Conservation (phyloP, 2,113 vertebrate genomes). For the Sterna hirundo region DNA sequence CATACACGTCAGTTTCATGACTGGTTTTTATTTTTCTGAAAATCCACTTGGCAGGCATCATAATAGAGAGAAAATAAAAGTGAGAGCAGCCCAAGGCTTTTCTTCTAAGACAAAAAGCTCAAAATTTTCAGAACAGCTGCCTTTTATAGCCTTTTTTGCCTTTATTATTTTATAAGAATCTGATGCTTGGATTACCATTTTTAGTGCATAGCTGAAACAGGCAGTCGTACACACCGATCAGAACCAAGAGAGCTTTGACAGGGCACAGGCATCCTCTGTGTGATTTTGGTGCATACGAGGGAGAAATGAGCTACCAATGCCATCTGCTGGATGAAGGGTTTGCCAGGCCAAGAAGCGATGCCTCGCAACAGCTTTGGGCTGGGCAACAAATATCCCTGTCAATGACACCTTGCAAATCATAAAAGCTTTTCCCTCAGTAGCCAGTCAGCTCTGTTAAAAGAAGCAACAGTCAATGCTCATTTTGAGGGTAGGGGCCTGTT, state of each 20-base stretch:
- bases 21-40: not conserved
- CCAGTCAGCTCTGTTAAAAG: not conserved
- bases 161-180: constrained; percentile 18
- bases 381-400: not conserved
- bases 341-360: not conserved
- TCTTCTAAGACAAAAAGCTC: not conserved
- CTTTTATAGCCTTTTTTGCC: not conserved
- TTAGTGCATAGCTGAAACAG: not conserved
- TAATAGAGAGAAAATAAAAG: not conserved
- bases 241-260: not conserved
- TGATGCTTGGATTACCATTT: not conserved
- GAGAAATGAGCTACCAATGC: constrained; percentile 41
- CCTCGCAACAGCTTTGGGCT: not conserved
- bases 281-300: not conserved
- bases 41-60: not conserved
- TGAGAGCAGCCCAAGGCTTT: not conserved
- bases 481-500: not conserved
- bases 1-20: not conserved
- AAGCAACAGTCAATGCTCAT: not conserved
- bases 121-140: not conserved
- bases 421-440: not conserved
- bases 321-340: constrained; percentile 52
- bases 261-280: not conserved
- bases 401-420: not conserved
- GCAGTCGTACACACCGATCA: not conserved